These are phyloP conservation scores for Petrocephalus sullivani DNA, from an alignment of 2,797 vertebrate genomes.

Conservation along the genomic window DNA sequence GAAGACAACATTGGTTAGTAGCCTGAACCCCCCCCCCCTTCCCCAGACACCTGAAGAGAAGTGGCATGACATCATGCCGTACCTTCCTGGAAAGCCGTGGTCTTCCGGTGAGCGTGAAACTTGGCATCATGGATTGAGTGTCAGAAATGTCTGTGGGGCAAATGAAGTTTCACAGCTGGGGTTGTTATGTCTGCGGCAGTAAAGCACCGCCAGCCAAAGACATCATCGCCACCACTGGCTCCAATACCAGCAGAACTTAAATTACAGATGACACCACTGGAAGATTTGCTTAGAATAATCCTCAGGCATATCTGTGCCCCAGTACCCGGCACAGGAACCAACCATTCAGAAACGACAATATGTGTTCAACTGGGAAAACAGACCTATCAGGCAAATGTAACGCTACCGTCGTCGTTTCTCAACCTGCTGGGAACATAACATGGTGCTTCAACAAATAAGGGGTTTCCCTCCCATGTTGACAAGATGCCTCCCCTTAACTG, in stretches of 20 bases:
- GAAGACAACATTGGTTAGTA: constrained; percentile 11
- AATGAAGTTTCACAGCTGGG: not conserved
- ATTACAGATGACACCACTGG: constrained; percentile 17
- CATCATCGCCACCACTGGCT: constrained; percentile 15
- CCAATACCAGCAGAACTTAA: constrained; percentile 25
- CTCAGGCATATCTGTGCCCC: constrained; percentile 15
- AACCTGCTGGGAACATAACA: constrained; percentile 14
- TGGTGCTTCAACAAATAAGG: constrained; percentile 2
- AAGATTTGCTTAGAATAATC: constrained; percentile 26
- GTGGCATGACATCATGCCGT: not conserved
- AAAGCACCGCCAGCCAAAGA: not conserved
- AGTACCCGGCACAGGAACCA: constrained; percentile 25
- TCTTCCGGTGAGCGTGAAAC: not conserved
- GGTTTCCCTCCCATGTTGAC: constrained; percentile 13
- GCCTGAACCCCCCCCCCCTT: not conserved
- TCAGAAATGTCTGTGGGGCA: constrained; percentile 21
- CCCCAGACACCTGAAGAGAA: not conserved
- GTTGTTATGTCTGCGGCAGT: not conserved
- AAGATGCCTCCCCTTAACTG: constrained; percentile 1
- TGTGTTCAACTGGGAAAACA: constrained; percentile 12
- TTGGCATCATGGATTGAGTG: constrained; percentile 2
- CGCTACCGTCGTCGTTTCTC: not conserved
- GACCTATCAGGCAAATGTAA: constrained; percentile 16
- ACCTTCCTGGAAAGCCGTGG: not conserved
- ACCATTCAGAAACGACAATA: constrained; percentile 36